Base-by-base conservation (phyloP, 2,113 vertebrate genomes). In the Chrysochloris asiatica region DNA sequence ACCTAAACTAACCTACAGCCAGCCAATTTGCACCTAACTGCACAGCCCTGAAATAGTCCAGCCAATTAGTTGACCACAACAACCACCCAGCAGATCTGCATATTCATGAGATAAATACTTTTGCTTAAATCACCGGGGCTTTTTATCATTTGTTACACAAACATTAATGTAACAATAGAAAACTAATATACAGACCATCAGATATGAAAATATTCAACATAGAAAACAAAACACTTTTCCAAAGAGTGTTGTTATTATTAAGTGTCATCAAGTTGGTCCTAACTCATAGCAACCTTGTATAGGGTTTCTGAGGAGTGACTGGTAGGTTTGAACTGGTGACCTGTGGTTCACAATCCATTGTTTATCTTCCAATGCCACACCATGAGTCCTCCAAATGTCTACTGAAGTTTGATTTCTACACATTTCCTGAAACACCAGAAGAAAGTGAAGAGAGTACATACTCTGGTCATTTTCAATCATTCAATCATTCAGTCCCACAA, bases 81-180 rank as follows among this genome's bases (percentile, higher is more conserved):
- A 69, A 19, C 4, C 28, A 89, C 10, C 24, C 21, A 24, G 63
- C 8, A 80, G 5, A 38, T 19, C 6, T 63, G 17, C 52, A 73
- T 71, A 79, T 65, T 84, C n/a, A 14, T 45, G 75, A 91, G 36
- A 71, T 59, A 76, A 76, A 83, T 54, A 71, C 14, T 81, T 52
- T 12, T 69, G 24, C 61, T 83, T n/a, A 86, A 89, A 13, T 0
- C n/a, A 86, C 26, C n/a, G 65, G 38, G 3, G 59, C 80, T 65
- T 86, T 76, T 72, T 86, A 43, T 88, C 83, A 61, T 77, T 83
- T 93, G 45, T 56, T 86, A 73, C 41, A 45, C 9, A 45, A 54
- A n/a, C 17, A 56, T 65, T 86, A 54, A 52, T 13, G 14, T 79
- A n/a, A 38, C 2, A 48, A 78, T 16, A 65, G 41, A 75, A 22